Evolutionary conservation across 2,888 invertebrate species (phyloP).

Genomic region (Rhaphigaster nebulosa): DNA sequence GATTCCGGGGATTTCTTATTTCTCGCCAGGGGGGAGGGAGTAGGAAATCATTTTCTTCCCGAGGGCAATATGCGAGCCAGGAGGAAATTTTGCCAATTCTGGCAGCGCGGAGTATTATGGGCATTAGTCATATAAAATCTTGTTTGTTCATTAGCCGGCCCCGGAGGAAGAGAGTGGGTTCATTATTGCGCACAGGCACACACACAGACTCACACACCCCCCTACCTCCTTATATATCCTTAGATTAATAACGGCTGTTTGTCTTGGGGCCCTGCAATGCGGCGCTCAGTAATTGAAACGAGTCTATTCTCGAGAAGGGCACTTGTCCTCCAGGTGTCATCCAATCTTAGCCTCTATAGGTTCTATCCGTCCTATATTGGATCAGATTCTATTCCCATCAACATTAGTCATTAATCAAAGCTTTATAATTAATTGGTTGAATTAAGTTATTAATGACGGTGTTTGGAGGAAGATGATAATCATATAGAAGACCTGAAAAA

Average conservation of each 20-base stretch:
- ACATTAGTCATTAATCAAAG: not conserved
- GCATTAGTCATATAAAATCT: conserved; percentile 60
- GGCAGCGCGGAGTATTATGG: conserved; percentile 52
- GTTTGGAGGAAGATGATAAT: too few relatives aligned
- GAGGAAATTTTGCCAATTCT: conserved; percentile 56
- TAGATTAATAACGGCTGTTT: conserved; percentile 59
- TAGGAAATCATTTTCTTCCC: conserved; percentile 42
- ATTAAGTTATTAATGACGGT: too few relatives aligned
- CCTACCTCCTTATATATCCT: conserved; percentile 55
- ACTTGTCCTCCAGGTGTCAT: conserved; percentile 22
- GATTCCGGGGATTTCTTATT: conserved; percentile 55
- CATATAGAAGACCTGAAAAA: too few relatives aligned
- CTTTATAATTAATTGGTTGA: not conserved
- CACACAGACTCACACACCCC: conserved; percentile 28
- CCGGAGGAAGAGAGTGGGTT: conserved; percentile 44
- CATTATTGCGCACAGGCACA: conserved; percentile 55
- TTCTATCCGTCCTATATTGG: not conserved
- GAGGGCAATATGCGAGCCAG: conserved; percentile 41
- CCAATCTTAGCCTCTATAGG: not conserved
- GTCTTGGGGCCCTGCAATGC: conserved; percentile 58
- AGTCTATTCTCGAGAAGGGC: conserved; percentile 14
- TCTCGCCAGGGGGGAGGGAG: not conserved
- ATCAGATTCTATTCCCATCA: not conserved
- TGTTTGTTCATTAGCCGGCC: conserved; percentile 57
- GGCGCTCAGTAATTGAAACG: conserved; percentile 52